Evolutionary conservation across 2,113 vertebrate genomes (phyloP).

Genomic region (Strix uralensis): DNA sequence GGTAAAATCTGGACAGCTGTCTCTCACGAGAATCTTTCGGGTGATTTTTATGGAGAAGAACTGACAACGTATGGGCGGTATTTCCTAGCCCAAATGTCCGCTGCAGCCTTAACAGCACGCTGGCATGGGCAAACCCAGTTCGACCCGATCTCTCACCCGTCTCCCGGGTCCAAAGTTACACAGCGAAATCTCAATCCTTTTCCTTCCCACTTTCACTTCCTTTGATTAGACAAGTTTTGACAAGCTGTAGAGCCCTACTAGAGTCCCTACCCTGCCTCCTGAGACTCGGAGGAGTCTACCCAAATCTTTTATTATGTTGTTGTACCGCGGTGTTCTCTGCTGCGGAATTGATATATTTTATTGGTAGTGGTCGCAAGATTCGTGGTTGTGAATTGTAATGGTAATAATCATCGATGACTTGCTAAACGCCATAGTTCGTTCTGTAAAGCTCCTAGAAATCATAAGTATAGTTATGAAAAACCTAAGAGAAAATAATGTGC

Average conservation of each 20-base stretch:
- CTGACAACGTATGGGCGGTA: accelerated
- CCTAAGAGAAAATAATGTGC: neutral
- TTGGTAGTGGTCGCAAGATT: neutral
- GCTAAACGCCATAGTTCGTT: neutral
- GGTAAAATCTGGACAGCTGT: neutral
- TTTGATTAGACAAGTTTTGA: slow-evolving; percentile 1
- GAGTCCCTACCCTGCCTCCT: neutral
- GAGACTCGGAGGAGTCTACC: neutral
- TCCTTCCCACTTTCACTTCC: neutral
- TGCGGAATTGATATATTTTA: neutral
- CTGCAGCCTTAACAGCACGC: neutral
- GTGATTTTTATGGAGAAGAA: neutral
- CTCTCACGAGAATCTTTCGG: neutral
- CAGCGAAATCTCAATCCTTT: neutral
- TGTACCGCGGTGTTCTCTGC: neutral
- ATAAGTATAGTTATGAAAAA: neutral
- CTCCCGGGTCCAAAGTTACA: neutral
- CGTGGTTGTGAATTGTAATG: neutral
- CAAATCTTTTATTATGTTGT: neutral
- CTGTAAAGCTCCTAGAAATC: neutral
- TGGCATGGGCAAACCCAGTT: neutral
- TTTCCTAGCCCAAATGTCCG: neutral
- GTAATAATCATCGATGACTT: neutral
- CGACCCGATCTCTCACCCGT: neutral
- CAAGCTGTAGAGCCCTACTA: neutral